A percentile compares a stretch with the other conserved stretches of the same genome.
Conservation (phyloP, 2,113 vertebrate genomes). For the Irena cyanogastra region DNA sequence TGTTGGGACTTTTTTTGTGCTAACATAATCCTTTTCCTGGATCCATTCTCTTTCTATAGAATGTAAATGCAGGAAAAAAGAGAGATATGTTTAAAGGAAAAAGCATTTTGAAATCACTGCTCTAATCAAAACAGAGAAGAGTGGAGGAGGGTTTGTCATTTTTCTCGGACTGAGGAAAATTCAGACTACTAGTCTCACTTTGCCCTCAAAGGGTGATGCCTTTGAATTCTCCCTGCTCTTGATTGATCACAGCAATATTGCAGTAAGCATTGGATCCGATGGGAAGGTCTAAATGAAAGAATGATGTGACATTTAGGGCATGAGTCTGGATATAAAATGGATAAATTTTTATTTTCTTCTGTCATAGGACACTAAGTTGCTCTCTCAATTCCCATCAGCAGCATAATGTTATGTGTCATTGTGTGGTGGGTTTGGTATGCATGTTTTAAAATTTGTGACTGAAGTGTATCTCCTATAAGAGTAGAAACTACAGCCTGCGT, state of each 20-base stretch:
- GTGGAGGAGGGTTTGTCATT: not conserved
- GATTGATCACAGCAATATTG: not conserved
- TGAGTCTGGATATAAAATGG: not conserved
- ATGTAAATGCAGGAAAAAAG: not conserved
- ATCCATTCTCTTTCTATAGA: not conserved
- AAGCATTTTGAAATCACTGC: not conserved
- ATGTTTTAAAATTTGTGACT: not conserved
- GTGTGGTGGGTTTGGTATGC: fast-evolving
- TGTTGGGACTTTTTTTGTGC: not conserved
- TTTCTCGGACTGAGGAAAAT: not conserved
- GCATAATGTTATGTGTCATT: not conserved
- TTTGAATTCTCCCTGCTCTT: not conserved
- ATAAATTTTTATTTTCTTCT: not conserved
- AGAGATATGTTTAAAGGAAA: not conserved
- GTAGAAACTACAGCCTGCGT: not conserved
- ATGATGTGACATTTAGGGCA: not conserved
- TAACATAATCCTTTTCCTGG: not conserved
- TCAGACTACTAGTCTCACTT: not conserved
- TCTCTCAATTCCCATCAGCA: not conserved
- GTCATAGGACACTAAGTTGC: not conserved
- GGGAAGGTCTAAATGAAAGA: not conserved
- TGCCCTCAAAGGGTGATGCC: not conserved
- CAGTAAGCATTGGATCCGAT: not conserved
- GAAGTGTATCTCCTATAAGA: not conserved
- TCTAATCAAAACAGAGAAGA: not conserved